These are phyloP conservation scores for Zaprionus inermis DNA, from an alignment of 1,140 invertebrate species.

Conservation along the genomic window DNA sequence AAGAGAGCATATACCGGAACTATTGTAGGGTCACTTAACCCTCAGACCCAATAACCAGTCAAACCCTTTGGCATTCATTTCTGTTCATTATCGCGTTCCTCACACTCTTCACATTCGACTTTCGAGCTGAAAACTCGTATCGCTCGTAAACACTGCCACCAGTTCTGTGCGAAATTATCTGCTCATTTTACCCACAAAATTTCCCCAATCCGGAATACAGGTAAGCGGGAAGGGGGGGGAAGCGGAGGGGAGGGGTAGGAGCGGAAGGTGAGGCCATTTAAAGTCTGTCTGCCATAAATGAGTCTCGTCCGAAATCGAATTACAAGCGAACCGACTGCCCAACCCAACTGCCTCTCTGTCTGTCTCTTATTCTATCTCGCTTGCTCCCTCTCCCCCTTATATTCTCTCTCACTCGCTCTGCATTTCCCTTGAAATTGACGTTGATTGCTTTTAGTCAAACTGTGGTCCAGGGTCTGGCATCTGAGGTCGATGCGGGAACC, in stretches of 20 bases:
- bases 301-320: conserved; percentile 4
- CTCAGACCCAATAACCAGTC: neutral
- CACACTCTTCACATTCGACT: neutral
- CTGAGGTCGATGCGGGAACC: neutral
- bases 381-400: no score
- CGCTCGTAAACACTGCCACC: neutral
- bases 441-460: conserved; percentile 60
- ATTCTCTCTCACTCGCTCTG: neutral
- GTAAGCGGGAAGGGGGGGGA: neutral
- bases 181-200: neutral
- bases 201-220: neutral
- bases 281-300: conserved; percentile 2
- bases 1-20: no score
- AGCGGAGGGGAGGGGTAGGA: neutral
- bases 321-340: neutral
- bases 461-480: conserved; percentile 22
- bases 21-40: no score
- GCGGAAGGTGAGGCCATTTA: neutral
- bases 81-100: neutral
- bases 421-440: conserved; percentile 35
- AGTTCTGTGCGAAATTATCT: neutral
- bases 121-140: neutral
- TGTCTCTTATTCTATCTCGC: neutral
- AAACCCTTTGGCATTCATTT: neutral
- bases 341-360: neutral